Base-by-base conservation (phyloP, 2,113 vertebrate species). In the Lampris incognitus region DNA sequence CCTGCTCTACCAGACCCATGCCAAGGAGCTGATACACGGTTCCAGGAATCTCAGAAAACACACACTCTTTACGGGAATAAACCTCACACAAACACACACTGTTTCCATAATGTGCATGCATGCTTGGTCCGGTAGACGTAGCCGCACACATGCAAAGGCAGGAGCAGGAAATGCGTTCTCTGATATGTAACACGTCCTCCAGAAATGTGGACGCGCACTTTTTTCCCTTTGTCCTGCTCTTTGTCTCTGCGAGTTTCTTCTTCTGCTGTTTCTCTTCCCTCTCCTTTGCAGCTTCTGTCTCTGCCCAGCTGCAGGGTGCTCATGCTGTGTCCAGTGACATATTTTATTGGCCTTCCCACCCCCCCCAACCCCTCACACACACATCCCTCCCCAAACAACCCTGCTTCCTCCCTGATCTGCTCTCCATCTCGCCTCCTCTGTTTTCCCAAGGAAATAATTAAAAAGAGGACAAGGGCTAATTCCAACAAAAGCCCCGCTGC, bases 401-500 rank as follows among this genome's bases (percentile, higher is more conserved):
- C 79, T 0, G 13, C 88, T 94, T 95, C 94, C 94, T 94, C 88
- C 74, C 79, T 75, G 66, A 92, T 93, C 93, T 76, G 2, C 77
- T 81, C 89, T 88, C 91, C 92, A 87, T 88, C 63, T 41, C 77
- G 42, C 44, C 10, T 55, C 9, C 39, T 77, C 81, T 94, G 92
- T 93, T 94, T 94, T 95, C 82, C 88, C 89, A 93, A 87, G 93
- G 94, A 95, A 95, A 94, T 94, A 84, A 95, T 96, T 93, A 94
- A 92, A 95, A 89, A 87, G 80, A 74, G 85, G 74, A 89, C 24
- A 24, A 7, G 84, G 72, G 83, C 69, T 54, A 42, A 65, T 69
- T 72, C 68, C 81, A 89, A 84, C 79, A 87, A 89, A 92, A 88
- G 81, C 69, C 84, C 84, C 64, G 75, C 78, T 59, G 83, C 83